Base-by-base conservation (phyloP, 1,140 invertebrate genomes). In the Notospermus geniculatus region DNA sequence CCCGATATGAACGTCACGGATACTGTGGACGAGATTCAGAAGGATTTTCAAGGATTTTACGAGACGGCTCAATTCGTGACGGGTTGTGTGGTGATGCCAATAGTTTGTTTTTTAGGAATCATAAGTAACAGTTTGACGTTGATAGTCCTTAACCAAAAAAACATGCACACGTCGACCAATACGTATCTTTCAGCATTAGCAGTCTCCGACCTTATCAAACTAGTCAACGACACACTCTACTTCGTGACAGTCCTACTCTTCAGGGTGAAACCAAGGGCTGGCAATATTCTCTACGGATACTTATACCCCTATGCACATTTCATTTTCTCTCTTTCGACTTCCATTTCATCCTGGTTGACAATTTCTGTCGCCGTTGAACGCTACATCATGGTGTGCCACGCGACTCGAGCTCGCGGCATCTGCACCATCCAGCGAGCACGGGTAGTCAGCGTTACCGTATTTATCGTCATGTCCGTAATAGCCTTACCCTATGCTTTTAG, bases 301-400 rank as follows among this genome's bases (percentile, higher is more conserved):
- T 60, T 80, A 27, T 80, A 81, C 59, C 75, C 77, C 0, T 78
- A 75, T 55, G 78, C 78, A 11, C 79, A 81, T 63, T 82, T 77
- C 63, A 70, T 81, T 29, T 80, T 80, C 60, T 76, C 80, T 59
- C 67, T 78, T 60, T 75, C 74, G 25, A 74, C 76, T 0, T 76
- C 75, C 60, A 72, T 76, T 1, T 79, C 92, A n/a, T 93, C 95
- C 52, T 98, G 97, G 83, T 85, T 97, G 67, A 98, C 95, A 0
- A 86, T 98, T 41, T 91, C 92, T 0, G 94, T 98, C 15, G 96
- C 95, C 0, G 84, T 96, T 65, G 95, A 98, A 79, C 85, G 95
- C 45, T 98, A 94, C 82, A 90, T 98, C 43, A 93, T 93, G 0
- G 94, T 98, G 0, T 97, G 94, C 76, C 91, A 95, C 80, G 92